Evolutionary conservation across 2,888 invertebrate species (phyloP), one percentile per base, ranked within the genome.

Genomic region (Glyphotaelius pellucidus): DNA sequence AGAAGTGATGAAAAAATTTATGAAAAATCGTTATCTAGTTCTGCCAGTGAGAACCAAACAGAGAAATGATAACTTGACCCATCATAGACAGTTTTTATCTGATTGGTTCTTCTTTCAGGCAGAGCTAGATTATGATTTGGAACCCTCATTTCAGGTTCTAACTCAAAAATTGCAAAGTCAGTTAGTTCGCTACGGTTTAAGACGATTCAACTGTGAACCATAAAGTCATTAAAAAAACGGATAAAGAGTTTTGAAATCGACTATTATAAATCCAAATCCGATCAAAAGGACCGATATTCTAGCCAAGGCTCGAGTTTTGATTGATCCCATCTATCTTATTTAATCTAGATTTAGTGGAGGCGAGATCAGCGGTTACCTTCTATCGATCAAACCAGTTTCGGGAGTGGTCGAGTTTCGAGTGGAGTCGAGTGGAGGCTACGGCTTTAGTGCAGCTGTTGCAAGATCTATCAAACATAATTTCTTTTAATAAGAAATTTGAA

Each of bases 351-450:
- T 32, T 31, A 15, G 19, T 86, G 42, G n/a, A 47, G 86, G 32
- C 88, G n/a, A 88, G 88, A 88, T 88, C 88, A 86, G 0, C 25
- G n/a, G 25, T 86, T 88, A 67, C 67, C 67, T 88, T 88, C 9
- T 79, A 67, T 67, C 15, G 32, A 67, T 35, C 31, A 19, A 88
- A 88, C 88, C 32, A 35, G 88, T 52, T 88, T 88, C 67, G 25
- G 88, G 67, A 88, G 15, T 88, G 88, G 25, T 35, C 88, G 35
- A 79, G 88, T 31, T 88, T 31, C 30, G 30, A 86, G 83, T 2
- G n/a, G n/a, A n/a, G n/a, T n/a, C n/a, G n/a, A n/a, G n/a, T 2
- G 25, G 67, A 67, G 67, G 9, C n/a, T 67, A n/a, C 67, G 25
- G 67, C 5, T 7, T 25, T n/a, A 67, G 67, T 67, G 25, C 67